Percentiles rank a stretch among this genome's conserved stretches.
Conservation (phyloP, 2,113 vertebrate species). For the Archocentrus centrarchus region DNA sequence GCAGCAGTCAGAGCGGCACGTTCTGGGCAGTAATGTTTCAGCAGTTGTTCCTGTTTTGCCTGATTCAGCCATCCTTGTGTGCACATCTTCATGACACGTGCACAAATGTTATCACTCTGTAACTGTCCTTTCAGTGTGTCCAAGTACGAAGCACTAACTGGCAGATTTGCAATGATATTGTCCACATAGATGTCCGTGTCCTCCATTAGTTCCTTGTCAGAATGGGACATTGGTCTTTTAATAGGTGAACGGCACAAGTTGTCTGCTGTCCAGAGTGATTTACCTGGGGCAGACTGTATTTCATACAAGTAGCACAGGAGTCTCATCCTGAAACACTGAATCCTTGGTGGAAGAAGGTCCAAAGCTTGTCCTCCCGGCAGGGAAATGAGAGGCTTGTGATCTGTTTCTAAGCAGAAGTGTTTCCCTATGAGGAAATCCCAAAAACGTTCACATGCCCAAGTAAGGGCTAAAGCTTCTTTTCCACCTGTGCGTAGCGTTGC, state of each 20-base stretch:
- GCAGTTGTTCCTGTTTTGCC: neutral
- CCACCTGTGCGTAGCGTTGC: neutral
- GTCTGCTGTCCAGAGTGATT: neutral
- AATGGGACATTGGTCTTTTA: rapidly evolving
- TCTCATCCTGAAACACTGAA: neutral
- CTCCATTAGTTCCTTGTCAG: neutral
- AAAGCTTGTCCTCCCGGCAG: neutral
- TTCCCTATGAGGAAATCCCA: neutral
- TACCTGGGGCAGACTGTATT: neutral
- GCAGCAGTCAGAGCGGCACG: neutral
- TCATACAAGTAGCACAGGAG: neutral
- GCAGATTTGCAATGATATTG: neutral
- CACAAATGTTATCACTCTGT: neutral
- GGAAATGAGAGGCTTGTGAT: slow-evolving; percentile 8
- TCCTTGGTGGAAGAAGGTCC: neutral
- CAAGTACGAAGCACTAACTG: rapidly evolving
- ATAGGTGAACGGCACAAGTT: neutral
- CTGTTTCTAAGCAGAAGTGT: neutral
- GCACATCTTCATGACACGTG: neutral
- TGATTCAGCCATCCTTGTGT: slow-evolving; percentile 7
- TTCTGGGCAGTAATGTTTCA: slow-evolving; percentile 1
- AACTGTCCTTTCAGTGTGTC: neutral
- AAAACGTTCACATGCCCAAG: neutral
- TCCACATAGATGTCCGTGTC: too few relatives aligned
- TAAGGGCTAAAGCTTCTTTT: neutral